Conservation (phyloP, 2,888 invertebrate species). For the Dicroscelio sp. region DNA sequence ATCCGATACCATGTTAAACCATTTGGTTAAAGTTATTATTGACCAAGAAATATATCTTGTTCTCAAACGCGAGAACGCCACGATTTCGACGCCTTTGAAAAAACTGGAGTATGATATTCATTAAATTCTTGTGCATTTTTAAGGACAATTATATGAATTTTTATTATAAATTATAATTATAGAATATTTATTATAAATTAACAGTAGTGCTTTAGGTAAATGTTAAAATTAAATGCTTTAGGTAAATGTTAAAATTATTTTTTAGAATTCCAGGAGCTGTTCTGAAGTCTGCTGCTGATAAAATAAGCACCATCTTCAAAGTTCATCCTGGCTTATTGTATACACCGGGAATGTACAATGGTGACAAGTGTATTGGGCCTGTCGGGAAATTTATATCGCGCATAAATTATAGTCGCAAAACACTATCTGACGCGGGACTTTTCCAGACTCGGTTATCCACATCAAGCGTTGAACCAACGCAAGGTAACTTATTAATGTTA, state of each 20-base stretch:
- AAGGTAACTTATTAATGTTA: background rate
- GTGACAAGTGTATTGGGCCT: background rate
- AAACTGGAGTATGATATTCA: background rate
- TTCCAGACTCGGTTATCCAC: background rate
- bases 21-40: background rate
- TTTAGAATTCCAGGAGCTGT: background rate
- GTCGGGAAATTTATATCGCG: background rate
- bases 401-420: slow-evolving; percentile 11
- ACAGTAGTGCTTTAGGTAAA: too few species aligned
- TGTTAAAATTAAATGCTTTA: background rate
- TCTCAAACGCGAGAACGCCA: background rate
- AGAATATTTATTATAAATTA: too few species aligned
- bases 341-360: background rate
- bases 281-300: background rate
- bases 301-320: background rate
- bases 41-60: background rate
- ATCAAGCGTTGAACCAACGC: background rate
- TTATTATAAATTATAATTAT: background rate
- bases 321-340: background rate
- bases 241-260: background rate
- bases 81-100: background rate
- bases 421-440: background rate
- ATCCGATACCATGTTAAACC: slow-evolving; percentile 4
- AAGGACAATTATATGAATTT: background rate
- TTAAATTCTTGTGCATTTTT: background rate